A percentile compares a stretch with the other conserved stretches of the same genome.
These are phyloP conservation scores for Zoanthus sansibaricus DNA, from an alignment of 92 coral and sea anemone genomes.

Conservation along the genomic window DNA sequence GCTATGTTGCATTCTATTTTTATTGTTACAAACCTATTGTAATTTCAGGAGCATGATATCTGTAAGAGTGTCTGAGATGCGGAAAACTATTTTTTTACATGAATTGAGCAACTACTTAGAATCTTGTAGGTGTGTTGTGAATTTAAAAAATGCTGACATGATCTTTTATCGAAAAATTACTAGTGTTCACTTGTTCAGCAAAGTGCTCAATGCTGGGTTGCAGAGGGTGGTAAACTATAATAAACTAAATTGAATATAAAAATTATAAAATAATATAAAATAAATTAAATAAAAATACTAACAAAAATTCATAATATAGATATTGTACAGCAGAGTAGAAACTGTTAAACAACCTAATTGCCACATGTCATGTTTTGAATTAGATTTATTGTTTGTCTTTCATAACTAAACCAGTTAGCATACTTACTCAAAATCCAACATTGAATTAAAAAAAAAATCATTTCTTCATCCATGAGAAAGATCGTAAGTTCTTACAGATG, in stretches of 20 bases:
- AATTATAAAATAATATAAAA: not conserved
- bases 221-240: slow-evolving; percentile 1
- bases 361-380: too few relatives aligned
- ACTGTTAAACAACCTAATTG: too few relatives aligned
- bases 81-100: slow-evolving; percentile 8
- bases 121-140: slow-evolving; percentile 24
- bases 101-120: slow-evolving; percentile 2
- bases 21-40: not conserved
- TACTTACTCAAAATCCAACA: not conserved
- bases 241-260: too few relatives aligned
- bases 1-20: not conserved
- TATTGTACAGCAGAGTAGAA: too few relatives aligned
- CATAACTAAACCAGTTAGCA: not conserved
- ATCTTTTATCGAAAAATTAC: not conserved
- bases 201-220: not conserved
- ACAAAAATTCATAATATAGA: too few relatives aligned
- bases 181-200: not conserved
- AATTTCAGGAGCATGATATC: slow-evolving; percentile 17
- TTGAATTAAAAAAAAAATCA: not conserved
- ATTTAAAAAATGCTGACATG: not conserved
- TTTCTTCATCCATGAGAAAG: not conserved
- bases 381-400: not conserved
- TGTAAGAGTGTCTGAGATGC: not conserved
- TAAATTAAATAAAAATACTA: not conserved
- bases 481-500: not conserved